Evolutionary conservation across 2,888 invertebrate species (phyloP).

Genomic region (Blastobasis lacticolella): DNA sequence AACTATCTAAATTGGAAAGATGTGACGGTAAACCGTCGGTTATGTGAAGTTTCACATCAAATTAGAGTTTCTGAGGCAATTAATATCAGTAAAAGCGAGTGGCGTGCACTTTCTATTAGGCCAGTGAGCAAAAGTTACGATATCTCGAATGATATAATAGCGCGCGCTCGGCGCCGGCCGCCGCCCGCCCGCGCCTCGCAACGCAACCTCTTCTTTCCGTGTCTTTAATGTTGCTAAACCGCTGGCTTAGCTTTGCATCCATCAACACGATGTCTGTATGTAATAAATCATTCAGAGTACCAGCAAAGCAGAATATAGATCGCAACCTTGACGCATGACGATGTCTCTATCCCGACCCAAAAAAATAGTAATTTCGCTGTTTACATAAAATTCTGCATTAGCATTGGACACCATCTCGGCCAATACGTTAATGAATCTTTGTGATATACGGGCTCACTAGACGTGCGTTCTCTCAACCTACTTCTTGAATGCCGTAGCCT

Average conservation of each 20-base stretch:
- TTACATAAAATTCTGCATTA: not conserved
- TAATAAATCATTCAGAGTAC: too few relatives aligned
- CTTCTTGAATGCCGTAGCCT: conserved; percentile 58
- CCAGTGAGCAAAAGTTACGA: conserved; percentile 20
- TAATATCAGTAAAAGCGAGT: conserved; percentile 20
- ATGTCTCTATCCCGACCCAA: too few relatives aligned
- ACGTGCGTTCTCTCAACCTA: conserved; percentile 70
- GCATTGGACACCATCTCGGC: not conserved
- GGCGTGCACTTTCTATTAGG: conserved; percentile 20
- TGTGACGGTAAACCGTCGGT: not conserved
- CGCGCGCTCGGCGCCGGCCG: conserved; percentile 4
- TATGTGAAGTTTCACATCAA: not conserved
- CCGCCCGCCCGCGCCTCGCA: not conserved
- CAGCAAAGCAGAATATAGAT: too few relatives aligned
- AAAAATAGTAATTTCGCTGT: too few relatives aligned
- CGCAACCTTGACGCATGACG: too few relatives aligned
- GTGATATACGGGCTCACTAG: conserved; percentile 64
- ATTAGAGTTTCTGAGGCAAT: conserved; percentile 4
- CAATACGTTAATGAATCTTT: conserved; percentile 53
- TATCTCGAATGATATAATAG: conserved; percentile 20
- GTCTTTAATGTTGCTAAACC: too few relatives aligned
- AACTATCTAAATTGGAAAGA: not conserved
- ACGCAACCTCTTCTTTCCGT: too few relatives aligned
- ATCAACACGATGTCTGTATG: too few relatives aligned
- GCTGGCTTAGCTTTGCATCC: too few relatives aligned